Evolutionary conservation across 2,113 vertebrate species (phyloP), one percentile per base, ranked within the genome.

Genomic region (Bothrops jararaca): DNA sequence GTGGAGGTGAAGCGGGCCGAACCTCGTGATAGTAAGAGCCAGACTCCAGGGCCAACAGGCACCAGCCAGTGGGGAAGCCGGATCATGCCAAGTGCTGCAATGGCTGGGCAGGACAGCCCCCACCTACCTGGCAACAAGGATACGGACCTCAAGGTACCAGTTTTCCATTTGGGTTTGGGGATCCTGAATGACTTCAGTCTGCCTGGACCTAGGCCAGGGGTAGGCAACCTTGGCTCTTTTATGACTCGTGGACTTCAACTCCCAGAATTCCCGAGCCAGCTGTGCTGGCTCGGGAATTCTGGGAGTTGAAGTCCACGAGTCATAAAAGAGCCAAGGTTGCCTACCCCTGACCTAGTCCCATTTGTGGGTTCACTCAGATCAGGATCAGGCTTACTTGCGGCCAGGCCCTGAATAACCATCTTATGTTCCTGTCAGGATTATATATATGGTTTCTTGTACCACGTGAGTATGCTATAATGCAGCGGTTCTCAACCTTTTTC

Each of bases 1-100:
- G 99, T 99, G 98, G 99, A 99, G 97, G 99, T 99, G 95, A 99
- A 99, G 95, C 99, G 99, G 7, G 99, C 99, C 0, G 99, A 99
- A 69, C 99, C 99, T 93, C 98, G 99, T 15, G 99, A 99, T 93
- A 99, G 98, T 98, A 99, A 99, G 97, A 98, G 98, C 97, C 99
- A 99, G 90, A 96, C 97, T 7, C 96, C 98, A 12, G 98, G 99
- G 93, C 98, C 99, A 5, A 98, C 98, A 0, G 98, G 98, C 89
- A 98, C 98, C 96, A 98, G 98, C 96, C 99, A 99, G 96, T 99
- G 99, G 99, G 98, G 98, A 15, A 98, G 98, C 97, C 98, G 99
- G 94, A 98, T 98, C 91, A 98, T 99, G 97, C 98, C 99, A 91
- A 99, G 96, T 10, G 98, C 99, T 95, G 99, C 99, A 99, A 99